Evolutionary conservation across 2,113 vertebrate genomes (phyloP).

Genomic region (Neotoma lepida): DNA sequence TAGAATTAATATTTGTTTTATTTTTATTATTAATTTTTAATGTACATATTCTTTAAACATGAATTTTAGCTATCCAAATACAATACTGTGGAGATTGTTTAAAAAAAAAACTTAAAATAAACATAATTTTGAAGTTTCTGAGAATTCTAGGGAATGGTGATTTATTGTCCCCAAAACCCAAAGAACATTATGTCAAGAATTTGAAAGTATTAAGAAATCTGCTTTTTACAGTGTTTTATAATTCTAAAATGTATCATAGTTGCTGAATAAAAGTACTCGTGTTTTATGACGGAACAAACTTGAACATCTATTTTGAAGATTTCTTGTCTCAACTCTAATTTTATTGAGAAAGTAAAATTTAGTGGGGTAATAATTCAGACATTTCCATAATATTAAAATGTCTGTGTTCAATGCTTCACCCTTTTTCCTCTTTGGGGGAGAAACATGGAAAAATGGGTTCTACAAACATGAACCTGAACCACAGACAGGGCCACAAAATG

Average conservation of each 20-base stretch:
- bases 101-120: neutral
- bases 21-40: neutral
- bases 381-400: slow-evolving; percentile 22
- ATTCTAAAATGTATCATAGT: neutral
- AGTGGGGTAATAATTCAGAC: neutral
- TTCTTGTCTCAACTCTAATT: neutral
- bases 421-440: neutral
- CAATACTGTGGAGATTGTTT: neutral
- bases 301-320: slow-evolving; percentile 6
- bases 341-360: slow-evolving; percentile 49
- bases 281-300: slow-evolving; percentile 37
- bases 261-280: neutral
- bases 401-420: neutral
- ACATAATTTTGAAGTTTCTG: neutral
- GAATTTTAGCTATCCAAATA: neutral
- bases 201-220: neutral
- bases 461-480: neutral
- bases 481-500: neutral
- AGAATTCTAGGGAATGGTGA: neutral
- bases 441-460: neutral
- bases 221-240: neutral
- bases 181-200: neutral
- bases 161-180: neutral
- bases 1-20: slow-evolving; percentile 13
- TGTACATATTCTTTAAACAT: neutral